Percentiles rank a stretch among this genome's conserved stretches.
Evolutionary conservation across 2,113 vertebrate species (phyloP).

Genomic region (Equus quagga): DNA sequence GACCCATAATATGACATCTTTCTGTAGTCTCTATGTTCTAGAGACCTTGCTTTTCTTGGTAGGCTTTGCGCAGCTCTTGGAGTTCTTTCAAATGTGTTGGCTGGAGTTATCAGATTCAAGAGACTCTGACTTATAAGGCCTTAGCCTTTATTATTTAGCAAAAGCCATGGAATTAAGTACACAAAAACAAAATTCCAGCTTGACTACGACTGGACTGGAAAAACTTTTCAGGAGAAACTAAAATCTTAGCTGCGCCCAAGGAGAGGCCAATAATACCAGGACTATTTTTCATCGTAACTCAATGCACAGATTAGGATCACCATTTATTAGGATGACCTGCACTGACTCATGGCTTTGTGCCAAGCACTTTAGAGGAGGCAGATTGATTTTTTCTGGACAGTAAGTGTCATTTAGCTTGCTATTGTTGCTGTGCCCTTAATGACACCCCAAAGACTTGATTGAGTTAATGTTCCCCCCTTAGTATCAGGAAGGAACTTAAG

Average conservation of each 20-base stretch:
- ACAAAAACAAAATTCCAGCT: slow-evolving; percentile 5
- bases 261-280: not conserved
- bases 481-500: slow-evolving; percentile 37
- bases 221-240: not conserved
- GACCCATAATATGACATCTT: not conserved
- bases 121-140: not conserved
- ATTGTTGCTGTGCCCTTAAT: not conserved
- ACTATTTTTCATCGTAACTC: not conserved
- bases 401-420: not conserved
- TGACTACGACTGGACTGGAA: not conserved
- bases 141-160: not conserved
- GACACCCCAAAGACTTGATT: not conserved
- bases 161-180: not conserved
- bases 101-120: not conserved
- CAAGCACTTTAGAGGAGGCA: not conserved
- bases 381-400: not conserved
- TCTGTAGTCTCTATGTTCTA: not conserved
- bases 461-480: not conserved
- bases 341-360: slow-evolving; percentile 7
- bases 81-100: slow-evolving; percentile 15
- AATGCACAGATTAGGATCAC: not conserved
- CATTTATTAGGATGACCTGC: not conserved
- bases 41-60: not conserved
- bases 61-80: not conserved
- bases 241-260: not conserved